A percentile compares a stretch with the other conserved stretches of the same genome.
Conservation (phyloP, 1,140 invertebrate genomes). For the Ceratosolen solmsi region DNA sequence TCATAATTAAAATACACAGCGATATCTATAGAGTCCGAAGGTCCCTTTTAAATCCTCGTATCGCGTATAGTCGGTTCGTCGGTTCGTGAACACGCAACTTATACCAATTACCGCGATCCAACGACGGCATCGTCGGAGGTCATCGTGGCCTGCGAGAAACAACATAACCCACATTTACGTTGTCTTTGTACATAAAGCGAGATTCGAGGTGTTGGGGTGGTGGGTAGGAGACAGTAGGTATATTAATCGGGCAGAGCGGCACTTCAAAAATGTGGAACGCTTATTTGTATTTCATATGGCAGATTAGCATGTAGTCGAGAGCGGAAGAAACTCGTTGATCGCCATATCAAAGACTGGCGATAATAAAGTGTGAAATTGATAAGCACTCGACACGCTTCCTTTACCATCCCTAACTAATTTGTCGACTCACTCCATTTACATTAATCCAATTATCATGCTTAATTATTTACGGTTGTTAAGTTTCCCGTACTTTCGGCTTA, state of each 20-base stretch:
- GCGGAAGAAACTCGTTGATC: too few relatives aligned
- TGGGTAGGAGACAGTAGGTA: not conserved
- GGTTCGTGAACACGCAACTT: constrained; percentile 12
- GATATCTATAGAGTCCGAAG: not conserved
- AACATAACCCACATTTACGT: constrained; percentile 1
- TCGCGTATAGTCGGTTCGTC: not conserved
- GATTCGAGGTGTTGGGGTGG: not conserved
- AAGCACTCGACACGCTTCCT: too few relatives aligned
- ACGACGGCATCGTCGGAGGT: not conserved
- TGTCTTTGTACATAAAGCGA: not conserved
- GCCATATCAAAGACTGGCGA: too few relatives aligned
- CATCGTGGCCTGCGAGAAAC: not conserved
- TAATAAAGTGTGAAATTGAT: too few relatives aligned
- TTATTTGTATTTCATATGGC: not conserved
- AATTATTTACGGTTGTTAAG: too few relatives aligned
- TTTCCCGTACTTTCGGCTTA: too few relatives aligned
- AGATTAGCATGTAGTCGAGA: not conserved
- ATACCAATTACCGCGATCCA: not conserved
- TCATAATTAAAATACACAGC: not conserved
- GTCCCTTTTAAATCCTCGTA: not conserved
- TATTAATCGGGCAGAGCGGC: not conserved
- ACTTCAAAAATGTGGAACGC: not conserved
- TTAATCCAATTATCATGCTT: too few relatives aligned
- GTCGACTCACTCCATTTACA: too few relatives aligned
- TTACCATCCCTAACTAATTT: too few relatives aligned